Evolutionary conservation across 2,113 vertebrate genomes (phyloP).

Genomic region (Chloropsis cyanopogon): DNA sequence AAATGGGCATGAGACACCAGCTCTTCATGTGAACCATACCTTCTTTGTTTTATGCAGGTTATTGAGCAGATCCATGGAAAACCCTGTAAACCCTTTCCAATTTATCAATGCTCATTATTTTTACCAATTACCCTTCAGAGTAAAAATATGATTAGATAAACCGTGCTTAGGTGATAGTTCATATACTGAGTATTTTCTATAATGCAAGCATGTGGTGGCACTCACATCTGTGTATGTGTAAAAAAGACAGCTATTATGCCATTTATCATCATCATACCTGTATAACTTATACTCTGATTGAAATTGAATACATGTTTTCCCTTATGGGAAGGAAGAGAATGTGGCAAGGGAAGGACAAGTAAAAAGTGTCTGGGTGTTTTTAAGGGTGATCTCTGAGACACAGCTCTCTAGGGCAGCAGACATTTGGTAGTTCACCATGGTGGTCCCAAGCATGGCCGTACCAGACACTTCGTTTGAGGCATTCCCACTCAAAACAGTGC

Average conservation of each 20-base stretch:
- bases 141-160: background rate
- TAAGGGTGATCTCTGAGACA: background rate
- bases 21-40: background rate
- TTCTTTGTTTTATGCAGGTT: background rate
- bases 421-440: background rate
- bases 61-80: background rate
- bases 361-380: background rate
- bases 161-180: background rate
- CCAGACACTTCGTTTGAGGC: background rate
- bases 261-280: background rate
- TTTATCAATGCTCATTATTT: background rate
- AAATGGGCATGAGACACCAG: background rate
- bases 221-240: background rate
- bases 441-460: rapidly evolving
- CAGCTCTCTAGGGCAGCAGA: background rate
- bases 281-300: background rate
- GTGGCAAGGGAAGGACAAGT: background rate
- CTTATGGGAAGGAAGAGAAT: background rate
- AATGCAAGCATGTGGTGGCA: background rate
- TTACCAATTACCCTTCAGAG: background rate
- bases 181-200: background rate
- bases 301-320: background rate
- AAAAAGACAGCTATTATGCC: background rate
- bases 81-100: background rate
- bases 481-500: background rate